A percentile compares a stretch with the other conserved stretches of the same genome.
phyloP scores from a whole-genome alignment of 2,888 invertebrate genomes.

The Desoria tigrina region DNA sequence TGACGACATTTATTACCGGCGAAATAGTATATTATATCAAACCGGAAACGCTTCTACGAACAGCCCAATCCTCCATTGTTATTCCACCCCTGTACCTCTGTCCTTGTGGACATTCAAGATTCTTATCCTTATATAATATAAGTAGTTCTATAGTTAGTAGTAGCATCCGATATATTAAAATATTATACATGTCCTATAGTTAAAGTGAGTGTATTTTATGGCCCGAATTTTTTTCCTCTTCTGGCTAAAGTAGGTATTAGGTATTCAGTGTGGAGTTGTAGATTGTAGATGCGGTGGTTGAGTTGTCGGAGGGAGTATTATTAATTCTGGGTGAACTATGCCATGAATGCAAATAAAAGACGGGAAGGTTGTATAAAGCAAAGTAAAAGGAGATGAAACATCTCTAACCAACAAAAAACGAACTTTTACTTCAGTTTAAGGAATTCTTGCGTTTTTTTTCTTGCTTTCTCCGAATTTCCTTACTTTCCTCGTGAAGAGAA shows the following conservation, averaged over 20 bases:
- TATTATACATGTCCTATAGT: no score
- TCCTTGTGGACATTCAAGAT: no score
- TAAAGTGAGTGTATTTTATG: no score
- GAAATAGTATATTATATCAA: no score
- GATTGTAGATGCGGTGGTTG: neutral
- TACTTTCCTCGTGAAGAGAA: conserved; percentile 6
- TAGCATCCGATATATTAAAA: no score
- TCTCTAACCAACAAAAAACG: neutral
- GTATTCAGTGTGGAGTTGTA: neutral
- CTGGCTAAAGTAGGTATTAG: neutral
- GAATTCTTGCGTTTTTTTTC: neutral
- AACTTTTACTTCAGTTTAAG: neutral
- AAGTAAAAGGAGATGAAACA: conserved; percentile 5
- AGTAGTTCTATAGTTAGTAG: no score
- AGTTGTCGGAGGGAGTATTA: conserved; percentile 7
- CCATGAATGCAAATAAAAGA: conserved; percentile 34
- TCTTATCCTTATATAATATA: no score
- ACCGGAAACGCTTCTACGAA: no score
- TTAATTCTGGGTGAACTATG: conserved; percentile 37
- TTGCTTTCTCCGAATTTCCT: neutral
- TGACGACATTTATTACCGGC: no score
- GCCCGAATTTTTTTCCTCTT: no score
- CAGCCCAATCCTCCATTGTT: no score
- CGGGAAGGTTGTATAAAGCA: conserved; percentile 15
- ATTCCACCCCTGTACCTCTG: no score